Evolutionary conservation across 1,140 invertebrate species (phyloP).

Genomic region (Atopsyche davidsoni): DNA sequence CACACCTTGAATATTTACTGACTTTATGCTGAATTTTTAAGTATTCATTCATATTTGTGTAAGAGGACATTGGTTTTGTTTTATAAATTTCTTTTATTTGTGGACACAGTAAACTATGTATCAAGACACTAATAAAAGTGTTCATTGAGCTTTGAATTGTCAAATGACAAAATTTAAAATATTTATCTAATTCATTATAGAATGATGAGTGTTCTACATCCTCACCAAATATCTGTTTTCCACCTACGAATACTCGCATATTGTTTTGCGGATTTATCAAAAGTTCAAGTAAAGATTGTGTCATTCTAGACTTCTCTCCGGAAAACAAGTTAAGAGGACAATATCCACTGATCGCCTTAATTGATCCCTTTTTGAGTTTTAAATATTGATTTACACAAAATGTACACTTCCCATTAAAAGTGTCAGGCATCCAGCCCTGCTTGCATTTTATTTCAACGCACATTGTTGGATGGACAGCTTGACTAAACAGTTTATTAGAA

Average conservation of each 20-base stretch:
- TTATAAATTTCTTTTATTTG: not conserved
- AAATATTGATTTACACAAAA: conserved; percentile 66
- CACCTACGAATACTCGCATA: conserved; percentile 62
- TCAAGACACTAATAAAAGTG: conserved; percentile 10
- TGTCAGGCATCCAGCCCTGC: conserved; percentile 57
- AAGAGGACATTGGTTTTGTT: not conserved
- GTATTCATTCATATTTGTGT: not conserved
- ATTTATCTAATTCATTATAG: conserved; percentile 11
- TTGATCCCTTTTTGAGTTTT: conserved; percentile 52
- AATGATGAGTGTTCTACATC: conserved; percentile 21
- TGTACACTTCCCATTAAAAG: conserved; percentile 54
- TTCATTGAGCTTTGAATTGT: conserved; percentile 4
- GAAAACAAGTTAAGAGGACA: conserved; percentile 72
- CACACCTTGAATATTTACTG: conserved; percentile 6
- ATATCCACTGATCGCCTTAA: conserved; percentile 51
- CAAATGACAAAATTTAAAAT: conserved; percentile 11
- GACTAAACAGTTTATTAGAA: conserved; percentile 31
- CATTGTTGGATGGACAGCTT: conserved; percentile 38
- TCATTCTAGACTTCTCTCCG: conserved; percentile 55
- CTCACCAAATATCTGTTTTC: conserved; percentile 52
- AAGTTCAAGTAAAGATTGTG: conserved; percentile 52
- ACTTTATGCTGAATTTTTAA: not conserved
- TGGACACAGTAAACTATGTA: conserved; percentile 13
- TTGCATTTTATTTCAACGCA: conserved; percentile 74
- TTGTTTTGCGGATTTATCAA: conserved; percentile 67